A percentile compares a stretch with the other conserved stretches of the same genome.
Conservation (phyloP, 2,888 invertebrate genomes). For the Tenthredo distinguenda region DNA sequence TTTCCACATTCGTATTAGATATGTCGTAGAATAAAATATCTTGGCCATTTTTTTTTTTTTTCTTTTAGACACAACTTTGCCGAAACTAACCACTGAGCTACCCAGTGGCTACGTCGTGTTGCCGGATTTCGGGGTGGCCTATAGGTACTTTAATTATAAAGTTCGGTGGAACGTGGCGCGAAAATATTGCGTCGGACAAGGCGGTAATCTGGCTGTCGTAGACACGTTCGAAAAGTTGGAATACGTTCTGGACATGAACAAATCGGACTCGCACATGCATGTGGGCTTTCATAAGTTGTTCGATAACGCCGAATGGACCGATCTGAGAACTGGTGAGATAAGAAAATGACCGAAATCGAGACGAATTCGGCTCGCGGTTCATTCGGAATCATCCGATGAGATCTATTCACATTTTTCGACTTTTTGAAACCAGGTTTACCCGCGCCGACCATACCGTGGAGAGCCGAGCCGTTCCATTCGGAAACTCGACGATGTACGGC, state of each 20-base stretch:
- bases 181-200: background rate
- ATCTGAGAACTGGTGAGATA: constrained; percentile 7
- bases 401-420: background rate
- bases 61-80: background rate
- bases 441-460: background rate
- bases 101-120: background rate
- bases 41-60: background rate
- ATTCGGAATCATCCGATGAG: background rate
- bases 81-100: background rate
- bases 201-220: background rate
- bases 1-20: background rate
- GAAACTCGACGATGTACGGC: background rate
- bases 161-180: background rate
- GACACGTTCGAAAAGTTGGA: background rate
- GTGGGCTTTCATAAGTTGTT: constrained; percentile 6
- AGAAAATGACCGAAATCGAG: background rate
- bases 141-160: background rate
- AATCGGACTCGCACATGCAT: background rate
- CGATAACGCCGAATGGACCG: constrained; percentile 10
- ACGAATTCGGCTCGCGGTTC: background rate
- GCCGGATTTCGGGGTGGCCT: constrained; percentile 9
- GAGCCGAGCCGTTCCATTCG: background rate
- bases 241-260: background rate
- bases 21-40: background rate
- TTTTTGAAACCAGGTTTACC: background rate